phyloP scores from a whole-genome alignment of 37 sponge, comb jelly and placozoan species.

The Cladorhizidae sp. region DNA sequence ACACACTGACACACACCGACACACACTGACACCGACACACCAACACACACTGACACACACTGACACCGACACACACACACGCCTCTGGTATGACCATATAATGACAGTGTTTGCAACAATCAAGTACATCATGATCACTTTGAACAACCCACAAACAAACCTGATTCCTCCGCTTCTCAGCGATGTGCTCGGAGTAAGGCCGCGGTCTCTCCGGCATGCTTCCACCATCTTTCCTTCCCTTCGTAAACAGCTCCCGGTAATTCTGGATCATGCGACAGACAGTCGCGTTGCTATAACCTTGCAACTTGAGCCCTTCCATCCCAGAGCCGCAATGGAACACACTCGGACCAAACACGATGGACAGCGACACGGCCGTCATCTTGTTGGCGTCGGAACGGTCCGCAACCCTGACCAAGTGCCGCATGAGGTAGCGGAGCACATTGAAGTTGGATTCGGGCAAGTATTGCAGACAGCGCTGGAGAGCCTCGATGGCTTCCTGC shows the following conservation, averaged over 20 bases:
- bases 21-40: no score
- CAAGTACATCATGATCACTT: no score
- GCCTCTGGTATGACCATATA: no score
- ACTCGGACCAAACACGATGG: conserved; percentile 96
- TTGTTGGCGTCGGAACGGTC: conserved; percentile 73
- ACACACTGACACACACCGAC: no score
- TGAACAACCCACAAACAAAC: conserved; percentile 1
- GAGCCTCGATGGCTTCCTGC: conserved; percentile 1
- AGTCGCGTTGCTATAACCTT: conserved; percentile 55
- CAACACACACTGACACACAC: no score
- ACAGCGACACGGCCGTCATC: conserved; percentile 87
- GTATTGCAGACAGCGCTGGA: conserved; percentile 26
- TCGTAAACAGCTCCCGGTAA: conserved; percentile 10
- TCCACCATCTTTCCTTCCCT: background rate
- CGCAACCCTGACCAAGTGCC: conserved; percentile 71
- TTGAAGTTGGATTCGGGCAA: conserved; percentile 66
- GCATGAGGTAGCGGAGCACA: conserved; percentile 72
- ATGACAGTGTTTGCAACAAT: no score
- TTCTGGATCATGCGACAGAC: conserved; percentile 51
- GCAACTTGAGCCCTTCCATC: conserved; percentile 45
- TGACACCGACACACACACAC: no score
- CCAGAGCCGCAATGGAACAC: conserved; percentile 75
- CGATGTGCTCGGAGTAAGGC: conserved; percentile 29
- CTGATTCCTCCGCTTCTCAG: conserved; percentile 15
- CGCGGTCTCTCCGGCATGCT: conserved; percentile 3